Evolutionary conservation across 2,888 invertebrate species (phyloP), one percentile per base, ranked within the genome.

Genomic region (Chloroclystis v-ata): DNA sequence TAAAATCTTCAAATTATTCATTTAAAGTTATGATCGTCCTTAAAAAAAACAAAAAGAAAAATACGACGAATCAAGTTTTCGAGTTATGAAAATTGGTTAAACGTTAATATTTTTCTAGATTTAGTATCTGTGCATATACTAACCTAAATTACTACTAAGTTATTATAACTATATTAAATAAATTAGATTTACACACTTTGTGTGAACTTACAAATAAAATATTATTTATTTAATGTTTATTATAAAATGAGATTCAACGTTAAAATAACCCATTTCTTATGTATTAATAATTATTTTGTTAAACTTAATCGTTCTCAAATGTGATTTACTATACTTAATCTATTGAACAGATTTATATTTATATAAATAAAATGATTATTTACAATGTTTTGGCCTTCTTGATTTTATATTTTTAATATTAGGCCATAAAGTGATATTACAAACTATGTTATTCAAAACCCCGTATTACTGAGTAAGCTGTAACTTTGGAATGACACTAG

Each of bases 361-460:
- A 33, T 30, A 43, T 37, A 37, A 20, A 24, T 41, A 24, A 28
- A 11, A 45, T 45, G 37, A 33, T 28, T 49, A 65, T 67, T 32
- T 67, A 69, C 64, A 68, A 39, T 51, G 51, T 58, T 65, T 64
- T 65, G 66, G 66, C 65, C 61, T 33, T 30, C 59, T 41, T 45
- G 49, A 47, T 42, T 42, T 38, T 39, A 20, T 20, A 20, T 20
- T 42, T 35, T 35, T 1, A 52, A 49, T 49, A 26, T 57, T 58
- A 59, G 57, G 59, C 61, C 59, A 37, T 41, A 25, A 43, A 37
- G 47, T 32, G 20, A 26, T 32, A 39, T 37, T 49, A 44, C 41
- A 32, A 43, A 37, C 32, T 39, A 43, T 47, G 32, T 13, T 45
- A 29, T 43, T 54, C 37, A 46, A 45, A 40, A 45, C 40, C 52